Evolutionary conservation across 2,888 invertebrate genomes (phyloP).

Genomic region (Camptogramma bilineatum): DNA sequence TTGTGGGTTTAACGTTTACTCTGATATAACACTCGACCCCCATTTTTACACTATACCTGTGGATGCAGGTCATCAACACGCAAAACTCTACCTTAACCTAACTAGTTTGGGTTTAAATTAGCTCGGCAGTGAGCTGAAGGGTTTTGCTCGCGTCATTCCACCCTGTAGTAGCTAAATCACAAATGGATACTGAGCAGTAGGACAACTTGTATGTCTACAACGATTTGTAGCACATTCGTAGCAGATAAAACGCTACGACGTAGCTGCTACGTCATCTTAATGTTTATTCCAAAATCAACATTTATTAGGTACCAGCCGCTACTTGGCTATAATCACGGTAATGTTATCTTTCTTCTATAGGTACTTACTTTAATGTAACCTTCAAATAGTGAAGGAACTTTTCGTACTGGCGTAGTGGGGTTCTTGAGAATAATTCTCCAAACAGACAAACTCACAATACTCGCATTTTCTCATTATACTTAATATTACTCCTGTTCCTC

Average conservation of each 20-base stretch:
- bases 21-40: constrained; percentile 41
- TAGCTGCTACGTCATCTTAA: neutral
- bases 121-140: constrained; percentile 14
- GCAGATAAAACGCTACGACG: constrained; percentile 5
- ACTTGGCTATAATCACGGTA: too few species aligned
- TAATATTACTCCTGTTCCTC: too few species aligned
- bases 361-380: too few species aligned
- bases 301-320: too few species aligned
- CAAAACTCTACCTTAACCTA: constrained; percentile 15
- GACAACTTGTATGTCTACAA: neutral
- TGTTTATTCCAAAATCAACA: too few species aligned
- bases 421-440: too few species aligned
- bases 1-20: constrained; percentile 37
- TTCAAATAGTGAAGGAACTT: too few species aligned
- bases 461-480: too few species aligned
- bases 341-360: too few species aligned
- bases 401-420: too few species aligned
- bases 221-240: constrained; percentile 20
- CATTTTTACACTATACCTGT: constrained; percentile 38
- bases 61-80: constrained; percentile 10
- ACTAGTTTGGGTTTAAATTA: constrained; percentile 13
- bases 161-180: constrained; percentile 32
- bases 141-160: constrained; percentile 33
- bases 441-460: too few species aligned
- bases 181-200: constrained; percentile 10